Evolutionary conservation across 2,113 vertebrate species (phyloP), one percentile per base, ranked within the genome.

Genomic region (Columba livia): DNA sequence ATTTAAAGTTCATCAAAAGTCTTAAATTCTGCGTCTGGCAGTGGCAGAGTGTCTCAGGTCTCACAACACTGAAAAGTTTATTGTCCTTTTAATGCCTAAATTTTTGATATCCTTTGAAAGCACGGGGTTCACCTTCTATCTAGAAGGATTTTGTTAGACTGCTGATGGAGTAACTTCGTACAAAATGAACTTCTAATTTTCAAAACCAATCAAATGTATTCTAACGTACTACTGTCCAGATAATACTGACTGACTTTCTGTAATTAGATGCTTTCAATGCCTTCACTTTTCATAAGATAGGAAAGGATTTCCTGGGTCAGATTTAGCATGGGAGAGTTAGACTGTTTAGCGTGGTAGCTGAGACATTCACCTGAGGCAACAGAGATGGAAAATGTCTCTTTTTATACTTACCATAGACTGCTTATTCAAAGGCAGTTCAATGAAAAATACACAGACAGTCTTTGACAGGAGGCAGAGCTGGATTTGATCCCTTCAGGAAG

Each of bases 151-250:
- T 87, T 64, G 4, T 75, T 28, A 26, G 44, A 24, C 25, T 40
- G 25, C 34, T 73, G 40, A 57, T n/a, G 60, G 24, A 73, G 15
- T 26, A 73, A 12, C 9, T 4, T 50, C 54, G 14, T 34, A 70
- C 9, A 47, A 90, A 85, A 58, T 12, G 5, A 21, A 40, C 28
- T 75, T 79, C 5, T 10, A 57, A 2, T 64, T 91, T 72, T 51
- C 38, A 85, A 70, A 32, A 57, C 4, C 6, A 71, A 28, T 2
- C 4, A 31, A 56, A 51, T 32, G 3, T 2, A 36, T 40, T 77
- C 7, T 72, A 71, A 60, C 0, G 0, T 8, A 24, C 12, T 64
- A 19, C 32, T 26, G 6, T 32, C 10, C 1, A 34, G 11, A 15
- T 67, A 29, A 72, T 17, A 61, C 3, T 25, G 73, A 40, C 8